A percentile compares a stretch with the other conserved stretches of the same genome.
Evolutionary conservation across 2,797 vertebrate genomes (phyloP).

Genomic region (Myiotriccus ornatus): DNA sequence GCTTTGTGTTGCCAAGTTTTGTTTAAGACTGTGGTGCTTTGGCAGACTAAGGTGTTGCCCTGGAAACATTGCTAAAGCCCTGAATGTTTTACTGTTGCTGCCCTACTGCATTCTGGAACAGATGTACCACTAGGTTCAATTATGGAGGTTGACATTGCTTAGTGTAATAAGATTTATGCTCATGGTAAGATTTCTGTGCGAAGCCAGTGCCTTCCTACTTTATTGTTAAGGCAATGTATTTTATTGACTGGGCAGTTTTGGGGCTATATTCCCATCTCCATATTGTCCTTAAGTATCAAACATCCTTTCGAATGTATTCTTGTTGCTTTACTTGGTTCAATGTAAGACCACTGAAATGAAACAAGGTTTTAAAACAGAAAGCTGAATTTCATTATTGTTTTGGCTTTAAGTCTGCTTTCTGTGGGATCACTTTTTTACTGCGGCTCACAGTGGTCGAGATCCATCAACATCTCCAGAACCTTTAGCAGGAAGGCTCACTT

Average conservation of each 20-base stretch:
- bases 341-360: not conserved
- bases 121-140: not conserved
- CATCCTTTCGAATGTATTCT: not conserved
- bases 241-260: not conserved
- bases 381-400: not conserved
- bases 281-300: not conserved
- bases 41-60: not conserved
- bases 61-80: not conserved
- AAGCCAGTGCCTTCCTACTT: not conserved
- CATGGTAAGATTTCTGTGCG: not conserved
- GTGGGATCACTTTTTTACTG: not conserved
- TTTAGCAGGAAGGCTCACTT: not conserved
- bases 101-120: not conserved
- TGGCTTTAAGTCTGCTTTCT: not conserved
- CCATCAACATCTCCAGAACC: not conserved
- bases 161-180: not conserved
- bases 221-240: not conserved
- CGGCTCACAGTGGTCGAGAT: fast-evolving
- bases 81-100: not conserved
- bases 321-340: not conserved
- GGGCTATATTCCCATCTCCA: not conserved
- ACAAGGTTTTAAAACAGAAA: not conserved
- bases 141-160: not conserved
- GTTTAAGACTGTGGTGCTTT: not conserved
- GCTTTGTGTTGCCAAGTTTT: not conserved